Evolutionary conservation across 2,797 vertebrate genomes (phyloP).

Genomic region (Periophthalmus magnuspinnatus): DNA sequence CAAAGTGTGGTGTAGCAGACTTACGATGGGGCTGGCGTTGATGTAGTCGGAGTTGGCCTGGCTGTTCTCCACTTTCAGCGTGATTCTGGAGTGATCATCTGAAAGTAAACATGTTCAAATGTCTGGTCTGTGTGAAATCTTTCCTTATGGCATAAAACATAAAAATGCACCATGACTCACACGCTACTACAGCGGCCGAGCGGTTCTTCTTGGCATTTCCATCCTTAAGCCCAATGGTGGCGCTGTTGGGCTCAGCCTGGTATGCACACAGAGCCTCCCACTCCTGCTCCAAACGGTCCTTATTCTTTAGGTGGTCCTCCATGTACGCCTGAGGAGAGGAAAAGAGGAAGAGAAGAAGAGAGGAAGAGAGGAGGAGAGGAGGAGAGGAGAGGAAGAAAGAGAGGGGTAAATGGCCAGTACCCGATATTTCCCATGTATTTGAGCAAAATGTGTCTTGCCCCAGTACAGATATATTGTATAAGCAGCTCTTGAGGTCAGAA

Average conservation of each 20-base stretch:
- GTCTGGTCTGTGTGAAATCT: neutral
- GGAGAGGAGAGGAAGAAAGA: too few relatives aligned
- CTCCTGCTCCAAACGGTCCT: conserved; percentile 92
- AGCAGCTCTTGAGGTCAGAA: too few relatives aligned
- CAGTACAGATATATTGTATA: too few relatives aligned
- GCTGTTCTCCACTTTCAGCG: conserved; percentile 88
- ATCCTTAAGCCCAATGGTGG: conserved; percentile 78
- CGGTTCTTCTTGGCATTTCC: conserved; percentile 90
- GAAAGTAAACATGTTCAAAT: conserved; percentile 24
- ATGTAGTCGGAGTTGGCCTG: conserved; percentile 92
- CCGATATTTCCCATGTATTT: too few relatives aligned
- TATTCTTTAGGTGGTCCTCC: conserved; percentile 98
- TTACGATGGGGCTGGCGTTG: conserved; percentile 97
- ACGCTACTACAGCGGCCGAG: conserved; percentile 80
- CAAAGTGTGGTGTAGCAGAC: conserved; percentile 42
- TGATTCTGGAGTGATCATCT: conserved; percentile 96
- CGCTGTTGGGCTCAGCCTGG: conserved; percentile 89
- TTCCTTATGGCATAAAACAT: too few relatives aligned
- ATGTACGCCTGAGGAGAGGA: conserved; percentile 96
- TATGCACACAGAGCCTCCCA: conserved; percentile 96
- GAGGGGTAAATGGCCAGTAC: too few relatives aligned
- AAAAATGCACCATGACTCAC: conserved; percentile 70
- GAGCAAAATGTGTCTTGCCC: too few relatives aligned
- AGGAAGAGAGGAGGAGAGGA: too few relatives aligned
- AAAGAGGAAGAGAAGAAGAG: too few relatives aligned